Conservation (phyloP, 92 coral and sea anemone genomes). For the Umimayanthus kanabou region DNA sequence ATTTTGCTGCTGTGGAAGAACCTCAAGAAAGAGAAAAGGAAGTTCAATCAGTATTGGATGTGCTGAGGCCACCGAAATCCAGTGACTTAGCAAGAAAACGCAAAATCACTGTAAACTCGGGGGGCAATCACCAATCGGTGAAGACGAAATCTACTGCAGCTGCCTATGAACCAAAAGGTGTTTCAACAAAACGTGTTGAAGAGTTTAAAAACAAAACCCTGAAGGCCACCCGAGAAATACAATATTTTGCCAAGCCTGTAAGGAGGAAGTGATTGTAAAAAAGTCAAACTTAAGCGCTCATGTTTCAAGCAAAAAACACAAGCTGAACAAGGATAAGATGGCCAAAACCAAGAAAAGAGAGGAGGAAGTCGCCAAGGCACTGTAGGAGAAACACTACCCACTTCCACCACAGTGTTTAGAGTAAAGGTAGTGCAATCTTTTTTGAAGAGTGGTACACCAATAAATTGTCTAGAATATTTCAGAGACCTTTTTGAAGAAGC, state of each 20-base stretch:
- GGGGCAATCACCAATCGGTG: background rate
- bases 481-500: constrained; percentile 55
- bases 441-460: constrained; percentile 17
- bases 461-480: constrained; percentile 38
- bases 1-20: background rate
- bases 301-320: background rate
- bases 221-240: background rate
- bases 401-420: constrained; percentile 32
- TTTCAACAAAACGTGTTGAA: background rate
- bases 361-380: constrained; percentile 43
- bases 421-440: constrained; percentile 47
- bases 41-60: background rate
- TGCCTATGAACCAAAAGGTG: background rate
- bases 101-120: background rate
- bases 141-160: background rate
- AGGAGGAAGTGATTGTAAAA: background rate
- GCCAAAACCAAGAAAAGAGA: constrained; percentile 44
- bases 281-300: background rate
- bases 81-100: background rate
- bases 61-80: background rate
- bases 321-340: constrained; percentile 4
- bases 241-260: background rate
- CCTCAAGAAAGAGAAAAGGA: constrained; percentile 2
- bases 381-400: constrained; percentile 47
- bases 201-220: background rate